Conservation (phyloP, 2,113 vertebrate species). For the Microcebus jonahi region DNA sequence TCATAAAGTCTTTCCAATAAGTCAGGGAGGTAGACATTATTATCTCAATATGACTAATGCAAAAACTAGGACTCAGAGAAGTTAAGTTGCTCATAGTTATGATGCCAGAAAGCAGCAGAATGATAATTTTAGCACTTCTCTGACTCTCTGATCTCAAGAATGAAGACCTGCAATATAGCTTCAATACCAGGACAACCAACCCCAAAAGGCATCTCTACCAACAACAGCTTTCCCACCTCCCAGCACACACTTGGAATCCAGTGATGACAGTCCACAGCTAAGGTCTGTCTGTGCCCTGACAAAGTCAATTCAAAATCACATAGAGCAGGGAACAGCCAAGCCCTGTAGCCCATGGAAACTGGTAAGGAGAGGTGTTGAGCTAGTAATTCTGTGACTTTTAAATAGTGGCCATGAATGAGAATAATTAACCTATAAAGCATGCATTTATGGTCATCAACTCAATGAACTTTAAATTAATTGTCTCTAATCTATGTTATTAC, state of each 20-base stretch:
- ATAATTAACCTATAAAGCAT: neutral
- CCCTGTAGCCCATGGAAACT: neutral
- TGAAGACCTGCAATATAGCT: neutral
- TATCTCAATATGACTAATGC: neutral
- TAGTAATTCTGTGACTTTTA: slow-evolving; percentile 23
- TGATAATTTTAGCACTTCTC: neutral
- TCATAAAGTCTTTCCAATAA: neutral
- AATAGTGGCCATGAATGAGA: slow-evolving; percentile 51
- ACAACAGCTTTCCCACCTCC: neutral
- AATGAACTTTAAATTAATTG: neutral
- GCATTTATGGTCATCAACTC: neutral
- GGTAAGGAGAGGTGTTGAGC: neutral
- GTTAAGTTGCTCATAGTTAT: neutral
- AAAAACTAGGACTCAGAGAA: neutral
- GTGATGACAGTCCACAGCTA: neutral
- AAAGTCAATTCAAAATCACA: neutral
- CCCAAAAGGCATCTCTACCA: neutral
- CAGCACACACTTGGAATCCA: neutral
- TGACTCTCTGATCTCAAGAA: neutral
- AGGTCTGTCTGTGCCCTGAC: neutral
- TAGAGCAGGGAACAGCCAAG: neutral
- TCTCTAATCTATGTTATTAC: neutral
- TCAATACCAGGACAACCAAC: neutral
- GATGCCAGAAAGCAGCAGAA: neutral
- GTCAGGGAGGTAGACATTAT: neutral